Base-by-base conservation (phyloP, 2,888 invertebrate species). In the Mythimna lalbum region DNA sequence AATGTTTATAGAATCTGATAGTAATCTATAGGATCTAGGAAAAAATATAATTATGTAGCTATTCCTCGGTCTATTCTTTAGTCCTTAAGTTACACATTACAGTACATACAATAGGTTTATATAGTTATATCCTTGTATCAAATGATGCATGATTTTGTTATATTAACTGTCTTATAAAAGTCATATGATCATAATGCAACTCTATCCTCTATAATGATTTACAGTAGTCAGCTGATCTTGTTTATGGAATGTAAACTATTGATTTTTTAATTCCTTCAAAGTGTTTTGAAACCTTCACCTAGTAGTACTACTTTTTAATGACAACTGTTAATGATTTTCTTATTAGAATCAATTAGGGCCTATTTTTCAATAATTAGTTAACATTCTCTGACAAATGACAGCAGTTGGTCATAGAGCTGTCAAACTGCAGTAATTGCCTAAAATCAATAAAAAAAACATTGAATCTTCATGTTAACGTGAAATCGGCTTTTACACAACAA, bases 171-270 rank as follows among this genome's bases (percentile, higher is more conserved):
- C 31, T 19, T 9, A 12, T 12, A 33, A 1, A n/a, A 63, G 70
- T 70, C 70, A 55, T 71, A 62, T 70, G 72, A 71, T 62, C 33
- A 21, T 21, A 19, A 7, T 27, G 19, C 36, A 19, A 36, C 7
- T 47, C 0, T 33, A 43, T 12, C 17, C 12, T 57, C 27, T 14
- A 7, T 52, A 47, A 6, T 47, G 9, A 53, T 53, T 33, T 17
- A 6, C 19, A 47, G 47, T 23, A 21, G 50, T 75, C 59, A 60
- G 63, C 50, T 69, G 70, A 56, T 64, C 21, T 67, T 60, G 21
- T 66, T 31, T 55, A 33, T 21, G n/a, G 27, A 27, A 19, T n/a
- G 21, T 9, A 63, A 43, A 2, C 50, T 21, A 50, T 21, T 9
- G 49, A 50, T 50, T 21, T 21, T 50, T 21, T 43, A 3, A 50